Evolutionary conservation across 1,140 invertebrate species (phyloP), one percentile per base, ranked within the genome.

Genomic region (Nasonia vitripennis): DNA sequence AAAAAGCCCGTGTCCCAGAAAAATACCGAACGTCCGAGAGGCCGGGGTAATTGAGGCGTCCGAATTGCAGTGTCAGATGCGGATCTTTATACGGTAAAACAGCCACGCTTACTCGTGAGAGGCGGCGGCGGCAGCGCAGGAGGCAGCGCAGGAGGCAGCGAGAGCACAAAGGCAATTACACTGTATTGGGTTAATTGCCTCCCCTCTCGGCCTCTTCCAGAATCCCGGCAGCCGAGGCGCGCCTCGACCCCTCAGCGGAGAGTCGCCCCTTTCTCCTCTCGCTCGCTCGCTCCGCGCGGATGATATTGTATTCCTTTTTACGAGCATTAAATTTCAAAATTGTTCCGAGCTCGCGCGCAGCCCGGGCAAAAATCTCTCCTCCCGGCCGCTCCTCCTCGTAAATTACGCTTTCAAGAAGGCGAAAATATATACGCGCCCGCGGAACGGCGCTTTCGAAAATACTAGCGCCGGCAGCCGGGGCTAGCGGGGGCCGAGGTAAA

Each of bases 101-200:
- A 87, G 85, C 75, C 78, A 84, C 70, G 86, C 83, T 86, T 88
- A 85, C 83, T 88, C 71, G 41, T 70, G 55, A 86, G 75, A 78
- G 81, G 51, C 85, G 79, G 81, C 20, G 80, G 68, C 48, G 84
- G 77, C 17, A 12, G 55, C 74, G 20, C 78, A 37, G 81, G 3
- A 37, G 27, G 34, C 34, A 34, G 34, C 34, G 23, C n/a, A n/a
- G 79, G 67, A 34, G 71, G 37, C 27, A 77, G 79, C 78, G 34
- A 78, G 77, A 85, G 87, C 86, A 88, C 87, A 89, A 89, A 89
- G 87, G 87, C 88, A 89, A 89, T 90, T 90, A 89, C 87, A 86
- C 86, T 88, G 87, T 88, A 89, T 89, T 88, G 88, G 86, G 85
- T 88, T 90, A 90, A 90, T 89, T 89, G 87, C 87, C 86, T 87